phyloP scores from a whole-genome alignment of 1,140 invertebrate genomes.

The Bacillus rossius region DNA sequence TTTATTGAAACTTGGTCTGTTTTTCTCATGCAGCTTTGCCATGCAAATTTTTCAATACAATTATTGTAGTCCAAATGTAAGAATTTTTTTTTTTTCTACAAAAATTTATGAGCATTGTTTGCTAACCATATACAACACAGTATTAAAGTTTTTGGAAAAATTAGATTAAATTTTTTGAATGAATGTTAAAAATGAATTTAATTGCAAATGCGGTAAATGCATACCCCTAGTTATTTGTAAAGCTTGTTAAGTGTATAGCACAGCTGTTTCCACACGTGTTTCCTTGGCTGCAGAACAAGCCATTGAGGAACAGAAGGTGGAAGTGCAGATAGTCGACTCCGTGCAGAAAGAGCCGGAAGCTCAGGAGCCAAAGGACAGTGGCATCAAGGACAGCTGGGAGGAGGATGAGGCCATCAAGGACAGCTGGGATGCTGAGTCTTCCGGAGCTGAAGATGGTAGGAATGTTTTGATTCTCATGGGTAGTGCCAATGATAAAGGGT shows the following conservation, averaged over 20 bases:
- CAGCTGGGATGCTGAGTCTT: constrained; percentile 75
- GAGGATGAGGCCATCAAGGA: constrained; percentile 64
- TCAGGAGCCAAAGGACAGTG: constrained; percentile 45
- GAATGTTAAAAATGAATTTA: neutral
- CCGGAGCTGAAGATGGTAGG: constrained; percentile 54
- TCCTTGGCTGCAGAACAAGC: constrained; percentile 1
- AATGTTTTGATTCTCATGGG: constrained; percentile 40
- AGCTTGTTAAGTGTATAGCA: too few species aligned
- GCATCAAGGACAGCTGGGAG: constrained; percentile 11
- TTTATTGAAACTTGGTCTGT: neutral
- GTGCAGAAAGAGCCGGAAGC: constrained; percentile 37
- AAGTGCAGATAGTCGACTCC: constrained; percentile 50
- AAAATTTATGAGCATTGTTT: neutral
- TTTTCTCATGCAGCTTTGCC: neutral
- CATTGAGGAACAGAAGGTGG: constrained; percentile 45
- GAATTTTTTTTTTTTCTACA: neutral
- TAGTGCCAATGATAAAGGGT: constrained; percentile 45
- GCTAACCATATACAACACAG: neutral
- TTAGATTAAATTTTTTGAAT: neutral
- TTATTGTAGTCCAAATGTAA: neutral
- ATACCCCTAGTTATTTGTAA: neutral
- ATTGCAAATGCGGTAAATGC: neutral
- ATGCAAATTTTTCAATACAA: neutral
- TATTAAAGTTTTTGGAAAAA: neutral
- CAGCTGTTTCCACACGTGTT: too few species aligned